Evolutionary conservation across 1,140 invertebrate species (phyloP).

Genomic region (Papilio aristodemus): DNA sequence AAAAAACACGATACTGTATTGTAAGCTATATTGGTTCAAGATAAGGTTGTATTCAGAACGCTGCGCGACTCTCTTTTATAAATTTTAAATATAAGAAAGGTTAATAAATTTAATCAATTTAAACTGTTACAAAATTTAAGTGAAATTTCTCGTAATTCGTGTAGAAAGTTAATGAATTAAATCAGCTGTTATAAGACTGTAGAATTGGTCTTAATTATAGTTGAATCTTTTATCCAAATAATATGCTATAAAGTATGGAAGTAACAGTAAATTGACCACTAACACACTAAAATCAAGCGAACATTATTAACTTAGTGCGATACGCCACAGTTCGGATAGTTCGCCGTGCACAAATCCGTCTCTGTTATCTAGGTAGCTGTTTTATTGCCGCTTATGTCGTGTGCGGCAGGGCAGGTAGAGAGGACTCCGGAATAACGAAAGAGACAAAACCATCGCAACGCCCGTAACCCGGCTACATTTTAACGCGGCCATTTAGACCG

Average conservation of each 20-base stretch:
- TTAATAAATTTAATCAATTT: background rate
- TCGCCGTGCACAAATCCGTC: conserved; percentile 32
- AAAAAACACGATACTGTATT: background rate
- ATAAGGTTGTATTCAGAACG: conserved; percentile 1
- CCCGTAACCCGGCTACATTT: conserved; percentile 49
- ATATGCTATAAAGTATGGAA: background rate
- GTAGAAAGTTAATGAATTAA: background rate
- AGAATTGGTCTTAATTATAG: background rate
- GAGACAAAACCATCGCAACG: conserved; percentile 63
- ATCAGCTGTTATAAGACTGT: background rate
- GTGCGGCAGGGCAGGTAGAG: conserved; percentile 52
- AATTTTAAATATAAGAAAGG: background rate
- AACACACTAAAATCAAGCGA: background rate
- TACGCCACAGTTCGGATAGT: conserved; percentile 13
- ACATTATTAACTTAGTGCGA: conserved; percentile 11
- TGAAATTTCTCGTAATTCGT: no score
- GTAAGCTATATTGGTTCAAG: background rate
- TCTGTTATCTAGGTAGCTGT: conserved; percentile 41
- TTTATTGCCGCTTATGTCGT: conserved; percentile 43
- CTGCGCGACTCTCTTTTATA: background rate
- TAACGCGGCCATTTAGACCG: conserved; percentile 52
- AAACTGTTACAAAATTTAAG: no score
- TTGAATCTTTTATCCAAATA: background rate
- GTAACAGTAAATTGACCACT: background rate
- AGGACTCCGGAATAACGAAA: conserved; percentile 52